Conservation (phyloP, 2,113 vertebrate genomes). For the Nothobranchius furzeri region DNA sequence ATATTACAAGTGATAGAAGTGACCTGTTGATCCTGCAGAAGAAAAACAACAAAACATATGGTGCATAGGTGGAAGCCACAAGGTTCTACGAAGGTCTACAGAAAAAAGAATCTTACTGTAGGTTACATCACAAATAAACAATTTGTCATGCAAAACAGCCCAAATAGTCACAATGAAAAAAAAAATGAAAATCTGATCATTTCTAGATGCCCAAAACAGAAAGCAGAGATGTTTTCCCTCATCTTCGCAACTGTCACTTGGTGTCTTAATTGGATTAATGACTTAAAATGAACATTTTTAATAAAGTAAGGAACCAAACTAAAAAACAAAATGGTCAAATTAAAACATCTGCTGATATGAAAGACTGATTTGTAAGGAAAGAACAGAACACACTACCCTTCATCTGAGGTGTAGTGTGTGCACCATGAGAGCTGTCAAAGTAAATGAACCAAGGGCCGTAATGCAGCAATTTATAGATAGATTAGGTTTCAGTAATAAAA, state of each 20-base stretch:
- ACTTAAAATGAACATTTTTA: too few relatives aligned
- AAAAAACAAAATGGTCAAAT: too few relatives aligned
- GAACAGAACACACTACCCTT: too few relatives aligned
- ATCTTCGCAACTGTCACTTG: not conserved
- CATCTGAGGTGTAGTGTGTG: not conserved
- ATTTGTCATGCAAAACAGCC: not conserved
- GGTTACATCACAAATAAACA: not conserved
- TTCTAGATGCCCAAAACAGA: not conserved
- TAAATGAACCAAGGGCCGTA: constrained; percentile 42
- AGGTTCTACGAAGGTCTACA: not conserved
- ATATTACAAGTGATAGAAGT: not conserved
- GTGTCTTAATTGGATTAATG: too few relatives aligned
- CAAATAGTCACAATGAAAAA: not conserved
- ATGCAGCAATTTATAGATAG: constrained; percentile 69
- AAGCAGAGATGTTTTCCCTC: not conserved
- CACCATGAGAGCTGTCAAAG: constrained; percentile 24
- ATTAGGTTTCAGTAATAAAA: constrained; percentile 71
- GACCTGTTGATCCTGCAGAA: not conserved
- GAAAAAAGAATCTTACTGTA: not conserved
- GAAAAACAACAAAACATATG: not conserved
- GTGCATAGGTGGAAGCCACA: not conserved
- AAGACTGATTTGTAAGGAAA: too few relatives aligned
- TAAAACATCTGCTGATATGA: too few relatives aligned
- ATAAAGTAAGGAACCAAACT: too few relatives aligned
- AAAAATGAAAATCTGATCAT: not conserved